Evolutionary conservation across 64 coral and sea anemone genomes (phyloP).

Genomic region (Anthopleura sola): DNA sequence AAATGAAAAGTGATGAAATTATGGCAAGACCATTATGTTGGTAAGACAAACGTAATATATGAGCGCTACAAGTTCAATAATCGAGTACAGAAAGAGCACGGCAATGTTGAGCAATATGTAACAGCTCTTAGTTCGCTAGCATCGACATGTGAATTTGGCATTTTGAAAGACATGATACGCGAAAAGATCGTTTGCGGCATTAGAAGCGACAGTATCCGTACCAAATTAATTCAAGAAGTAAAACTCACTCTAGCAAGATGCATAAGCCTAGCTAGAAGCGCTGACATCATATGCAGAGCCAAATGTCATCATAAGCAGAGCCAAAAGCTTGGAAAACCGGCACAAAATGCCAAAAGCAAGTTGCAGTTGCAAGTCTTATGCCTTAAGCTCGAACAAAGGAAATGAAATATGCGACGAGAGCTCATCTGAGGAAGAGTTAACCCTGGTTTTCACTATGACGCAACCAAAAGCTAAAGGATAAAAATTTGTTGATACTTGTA

Average conservation of each 20-base stretch:
- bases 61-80: conserved; percentile 37
- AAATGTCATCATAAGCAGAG: too few species aligned
- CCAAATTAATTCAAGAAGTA: not conserved
- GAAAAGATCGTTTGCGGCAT: not conserved
- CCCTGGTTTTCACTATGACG: too few species aligned
- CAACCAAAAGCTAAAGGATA: too few species aligned
- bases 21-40: conserved; percentile 20
- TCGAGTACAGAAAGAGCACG: conserved; percentile 11
- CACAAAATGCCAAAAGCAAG: not conserved
- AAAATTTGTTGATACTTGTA: too few species aligned
- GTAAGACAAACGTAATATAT: conserved; percentile 43
- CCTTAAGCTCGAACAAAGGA: not conserved
- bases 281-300: too few species aligned
- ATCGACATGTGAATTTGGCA: not conserved
- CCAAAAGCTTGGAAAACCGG: not conserved
- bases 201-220: not conserved
- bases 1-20: conserved; percentile 36
- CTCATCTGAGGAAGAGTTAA: too few species aligned
- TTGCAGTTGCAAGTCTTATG: not conserved
- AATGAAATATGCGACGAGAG: too few species aligned
- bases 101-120: conserved; percentile 6
- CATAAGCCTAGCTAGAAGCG: too few species aligned
- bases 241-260: not conserved
- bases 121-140: conserved; percentile 16
- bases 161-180: not conserved